A percentile compares a stretch with the other conserved stretches of the same genome.
Evolutionary conservation across 2,113 vertebrate species (phyloP).

Genomic region (Muscicapa adusta): DNA sequence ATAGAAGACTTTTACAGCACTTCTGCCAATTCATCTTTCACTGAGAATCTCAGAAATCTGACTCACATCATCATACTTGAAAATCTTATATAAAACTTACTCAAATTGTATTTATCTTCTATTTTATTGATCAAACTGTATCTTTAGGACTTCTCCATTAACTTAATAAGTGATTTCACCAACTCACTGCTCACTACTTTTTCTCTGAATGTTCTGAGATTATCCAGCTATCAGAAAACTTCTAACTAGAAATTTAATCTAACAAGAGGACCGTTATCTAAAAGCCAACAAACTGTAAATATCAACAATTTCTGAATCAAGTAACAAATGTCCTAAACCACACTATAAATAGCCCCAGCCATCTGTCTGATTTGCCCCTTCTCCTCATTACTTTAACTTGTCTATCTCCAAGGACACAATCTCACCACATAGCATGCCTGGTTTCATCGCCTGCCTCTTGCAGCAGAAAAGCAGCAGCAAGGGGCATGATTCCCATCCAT

Average conservation of each 20-base stretch:
- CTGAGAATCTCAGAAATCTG: background rate
- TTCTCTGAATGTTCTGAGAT: background rate
- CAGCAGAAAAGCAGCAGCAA: background rate
- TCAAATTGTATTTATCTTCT: background rate
- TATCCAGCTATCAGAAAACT: background rate
- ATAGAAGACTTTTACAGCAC: background rate
- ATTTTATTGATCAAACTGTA: background rate
- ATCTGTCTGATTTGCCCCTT: conserved; percentile 48
- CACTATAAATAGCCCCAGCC: conserved; percentile 53
- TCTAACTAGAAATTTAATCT: conserved; percentile 9
- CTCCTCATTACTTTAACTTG: conserved; percentile 33
- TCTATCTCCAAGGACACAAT: conserved; percentile 19
- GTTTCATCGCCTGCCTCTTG: background rate
- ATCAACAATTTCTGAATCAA: conserved; percentile 47
- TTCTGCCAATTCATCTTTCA: background rate
- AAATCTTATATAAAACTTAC: background rate
- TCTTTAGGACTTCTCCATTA: background rate
- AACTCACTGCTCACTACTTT: background rate
- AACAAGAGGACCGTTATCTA: background rate
- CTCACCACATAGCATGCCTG: background rate
- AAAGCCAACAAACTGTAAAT: conserved; percentile 51
- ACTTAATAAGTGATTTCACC: background rate
- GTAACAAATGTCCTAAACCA: conserved; percentile 24
- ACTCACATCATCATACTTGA: background rate
- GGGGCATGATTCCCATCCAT: background rate